Percentiles rank a stretch among this genome's conserved stretches.
phyloP scores from a whole-genome alignment of 2,797 vertebrate species.

The Labeo calbasu region DNA sequence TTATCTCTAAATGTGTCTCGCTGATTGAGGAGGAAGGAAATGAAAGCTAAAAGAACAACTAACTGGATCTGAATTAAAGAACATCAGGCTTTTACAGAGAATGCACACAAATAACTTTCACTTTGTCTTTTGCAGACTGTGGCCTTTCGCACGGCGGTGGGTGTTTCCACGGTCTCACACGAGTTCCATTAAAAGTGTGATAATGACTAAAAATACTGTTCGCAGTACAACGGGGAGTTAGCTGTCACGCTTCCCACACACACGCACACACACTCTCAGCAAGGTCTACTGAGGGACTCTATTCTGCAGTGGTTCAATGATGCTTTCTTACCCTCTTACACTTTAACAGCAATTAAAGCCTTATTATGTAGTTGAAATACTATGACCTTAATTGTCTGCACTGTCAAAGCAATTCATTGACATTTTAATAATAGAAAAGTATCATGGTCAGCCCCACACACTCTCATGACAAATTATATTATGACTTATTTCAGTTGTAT shows the following conservation, averaged over 20 bases:
- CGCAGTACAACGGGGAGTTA: not conserved
- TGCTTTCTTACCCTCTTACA: not conserved
- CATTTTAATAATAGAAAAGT: not conserved
- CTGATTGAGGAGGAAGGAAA: constrained; percentile 38
- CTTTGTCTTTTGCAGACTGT: not conserved
- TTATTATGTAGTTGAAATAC: not conserved
- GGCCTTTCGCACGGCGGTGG: not conserved
- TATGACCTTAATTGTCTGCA: not conserved
- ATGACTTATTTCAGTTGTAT: not conserved
- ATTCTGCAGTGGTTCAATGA: not conserved
- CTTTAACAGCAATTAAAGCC: not conserved
- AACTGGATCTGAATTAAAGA: constrained; percentile 6
- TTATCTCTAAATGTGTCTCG: constrained; percentile 22
- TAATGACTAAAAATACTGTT: constrained; percentile 28
- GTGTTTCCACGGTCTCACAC: constrained; percentile 17
- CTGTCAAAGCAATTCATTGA: constrained; percentile 13
- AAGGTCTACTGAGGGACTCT: constrained; percentile 4
- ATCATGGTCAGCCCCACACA: not conserved
- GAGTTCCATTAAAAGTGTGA: constrained; percentile 13
- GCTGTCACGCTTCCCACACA: not conserved
- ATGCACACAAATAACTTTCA: constrained; percentile 2
- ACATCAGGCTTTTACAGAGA: not conserved
- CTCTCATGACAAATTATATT: not conserved
- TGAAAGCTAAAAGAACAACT: constrained; percentile 14
- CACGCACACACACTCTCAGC: not conserved